Percentiles rank a stretch among this genome's conserved stretches.
Evolutionary conservation across 2,888 invertebrate species (phyloP).

Genomic region (Ophion costatus): DNA sequence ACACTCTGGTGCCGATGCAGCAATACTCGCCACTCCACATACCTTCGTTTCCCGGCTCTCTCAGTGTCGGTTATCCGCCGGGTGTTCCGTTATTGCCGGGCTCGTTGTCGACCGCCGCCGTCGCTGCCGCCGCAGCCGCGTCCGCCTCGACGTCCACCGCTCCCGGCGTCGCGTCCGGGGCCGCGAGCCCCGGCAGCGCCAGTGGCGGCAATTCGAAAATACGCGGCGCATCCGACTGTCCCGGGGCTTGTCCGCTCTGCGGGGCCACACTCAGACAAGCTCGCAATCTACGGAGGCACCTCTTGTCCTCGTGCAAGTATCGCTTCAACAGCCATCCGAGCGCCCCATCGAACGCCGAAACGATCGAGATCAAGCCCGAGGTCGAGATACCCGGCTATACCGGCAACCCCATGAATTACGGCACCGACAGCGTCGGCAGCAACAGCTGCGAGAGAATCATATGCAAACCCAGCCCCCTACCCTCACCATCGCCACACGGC

Average conservation of each 20-base stretch:
- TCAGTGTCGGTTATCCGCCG: conserved; percentile 73
- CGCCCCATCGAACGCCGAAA: conserved; percentile 72
- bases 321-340: conserved; percentile 78
- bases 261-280: conserved; percentile 86
- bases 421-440: conserved; percentile 76
- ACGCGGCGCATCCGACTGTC: conserved; percentile 87
- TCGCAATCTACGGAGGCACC: conserved; percentile 86
- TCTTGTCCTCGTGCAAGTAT: conserved; percentile 83
- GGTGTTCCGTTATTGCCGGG: conserved; percentile 60
- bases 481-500: conserved; percentile 76
- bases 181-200: conserved; percentile 43
- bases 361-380: conserved; percentile 80
- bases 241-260: conserved; percentile 86
- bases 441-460: conserved; percentile 80
- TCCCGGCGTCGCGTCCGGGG: conserved; percentile 58
- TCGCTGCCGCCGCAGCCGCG: conserved; percentile 60
- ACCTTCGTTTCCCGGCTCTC: conserved; percentile 80
- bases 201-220: conserved; percentile 80
- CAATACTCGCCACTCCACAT: conserved; percentile 81
- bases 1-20: conserved; percentile 81
- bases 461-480: conserved; percentile 80
- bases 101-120: conserved; percentile 27
- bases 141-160: conserved; percentile 63
- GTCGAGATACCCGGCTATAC: conserved; percentile 75
- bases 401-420: conserved; percentile 70